phyloP scores from a whole-genome alignment of 2,113 vertebrate species.

The Lamprotornis superbus region DNA sequence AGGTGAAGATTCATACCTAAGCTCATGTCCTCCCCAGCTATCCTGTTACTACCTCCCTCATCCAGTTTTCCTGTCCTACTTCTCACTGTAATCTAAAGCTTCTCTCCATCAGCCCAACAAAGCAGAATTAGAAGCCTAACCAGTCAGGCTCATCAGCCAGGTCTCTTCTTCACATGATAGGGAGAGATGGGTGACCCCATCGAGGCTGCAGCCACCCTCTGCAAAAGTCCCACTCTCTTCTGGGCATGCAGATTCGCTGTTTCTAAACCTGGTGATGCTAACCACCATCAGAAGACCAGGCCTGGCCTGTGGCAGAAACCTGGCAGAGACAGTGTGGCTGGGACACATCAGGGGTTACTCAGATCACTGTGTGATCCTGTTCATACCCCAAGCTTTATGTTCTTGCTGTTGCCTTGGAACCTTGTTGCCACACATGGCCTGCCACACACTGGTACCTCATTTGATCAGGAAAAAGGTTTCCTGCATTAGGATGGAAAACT shows the following conservation, averaged over 20 bases:
- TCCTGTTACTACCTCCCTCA: neutral
- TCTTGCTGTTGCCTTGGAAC: neutral
- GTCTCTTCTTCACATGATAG: rapidly evolving
- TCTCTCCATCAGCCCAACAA: neutral
- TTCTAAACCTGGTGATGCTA: neutral
- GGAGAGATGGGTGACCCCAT: neutral
- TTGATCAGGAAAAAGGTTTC: neutral
- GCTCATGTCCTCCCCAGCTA: neutral
- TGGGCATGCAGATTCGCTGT: neutral
- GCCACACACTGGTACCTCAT: neutral
- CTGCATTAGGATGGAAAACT: neutral
- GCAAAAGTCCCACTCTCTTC: neutral
- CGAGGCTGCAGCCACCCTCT: neutral
- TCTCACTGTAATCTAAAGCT: neutral
- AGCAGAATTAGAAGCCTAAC: neutral
- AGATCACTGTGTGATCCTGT: neutral
- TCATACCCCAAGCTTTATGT: neutral
- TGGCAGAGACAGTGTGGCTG: rapidly evolving
- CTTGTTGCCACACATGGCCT: neutral
- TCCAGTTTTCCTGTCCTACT: neutral
- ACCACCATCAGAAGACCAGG: neutral
- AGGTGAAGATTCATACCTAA: neutral
- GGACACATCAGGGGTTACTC: neutral
- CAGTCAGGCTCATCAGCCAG: neutral
- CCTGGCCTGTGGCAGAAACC: neutral